Percentiles rank a stretch among this genome's conserved stretches.
phyloP scores from a whole-genome alignment of 2,113 vertebrate species.

The Ginglymostoma cirratum region DNA sequence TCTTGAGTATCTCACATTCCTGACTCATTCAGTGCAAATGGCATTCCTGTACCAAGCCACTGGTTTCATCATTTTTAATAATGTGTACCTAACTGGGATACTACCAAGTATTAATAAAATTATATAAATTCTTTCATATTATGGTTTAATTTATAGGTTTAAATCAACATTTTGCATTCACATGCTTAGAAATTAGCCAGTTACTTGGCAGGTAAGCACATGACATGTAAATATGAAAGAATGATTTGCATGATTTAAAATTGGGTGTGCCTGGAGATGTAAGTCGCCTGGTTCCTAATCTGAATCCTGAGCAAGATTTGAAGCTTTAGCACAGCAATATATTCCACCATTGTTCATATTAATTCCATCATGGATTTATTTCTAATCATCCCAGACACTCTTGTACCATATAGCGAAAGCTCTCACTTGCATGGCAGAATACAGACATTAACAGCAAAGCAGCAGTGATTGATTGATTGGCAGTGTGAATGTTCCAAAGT shows the following conservation, averaged over 20 bases:
- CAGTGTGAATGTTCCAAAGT: neutral
- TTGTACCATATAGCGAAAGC: neutral
- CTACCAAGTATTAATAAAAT: constrained; percentile 23
- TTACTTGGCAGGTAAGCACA: neutral
- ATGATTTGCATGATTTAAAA: neutral
- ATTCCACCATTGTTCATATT: neutral
- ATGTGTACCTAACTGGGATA: constrained; percentile 14
- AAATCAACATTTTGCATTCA: neutral
- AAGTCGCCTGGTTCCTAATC: neutral
- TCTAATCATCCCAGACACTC: neutral
- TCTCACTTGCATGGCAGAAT: neutral
- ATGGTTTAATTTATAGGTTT: neutral
- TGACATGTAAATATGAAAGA: neutral
- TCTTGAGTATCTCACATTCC: neutral
- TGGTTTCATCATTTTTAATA: constrained; percentile 12
- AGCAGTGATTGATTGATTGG: neutral
- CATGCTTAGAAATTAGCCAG: neutral
- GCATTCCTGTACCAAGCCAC: neutral
- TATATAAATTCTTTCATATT: neutral
- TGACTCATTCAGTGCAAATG: neutral
- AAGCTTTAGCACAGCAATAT: neutral
- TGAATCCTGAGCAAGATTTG: neutral
- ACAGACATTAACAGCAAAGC: neutral
- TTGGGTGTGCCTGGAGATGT: neutral
- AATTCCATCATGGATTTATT: neutral